A percentile compares a stretch with the other conserved stretches of the same genome.
Conservation (phyloP, 2,888 invertebrate species). For the Cyclophora albipunctata region DNA sequence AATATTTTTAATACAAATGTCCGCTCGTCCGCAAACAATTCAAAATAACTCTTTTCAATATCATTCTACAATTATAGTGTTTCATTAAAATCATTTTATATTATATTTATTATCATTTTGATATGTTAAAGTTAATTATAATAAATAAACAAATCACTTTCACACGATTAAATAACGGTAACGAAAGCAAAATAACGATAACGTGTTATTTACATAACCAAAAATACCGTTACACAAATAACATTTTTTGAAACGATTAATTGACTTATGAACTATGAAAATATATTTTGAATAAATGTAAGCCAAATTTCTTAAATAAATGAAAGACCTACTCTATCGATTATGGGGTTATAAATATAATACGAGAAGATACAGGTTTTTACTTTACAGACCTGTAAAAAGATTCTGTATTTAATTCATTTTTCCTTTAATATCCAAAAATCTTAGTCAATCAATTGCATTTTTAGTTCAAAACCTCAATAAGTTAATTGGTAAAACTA, state of each 20-base stretch:
- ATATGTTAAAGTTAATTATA: conserved; percentile 16
- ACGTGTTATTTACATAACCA: conserved; percentile 7
- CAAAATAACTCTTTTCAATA: conserved; percentile 33
- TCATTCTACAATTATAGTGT: conserved; percentile 16
- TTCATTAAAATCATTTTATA: no score
- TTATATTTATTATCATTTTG: background rate
- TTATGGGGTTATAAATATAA: conserved; percentile 10
- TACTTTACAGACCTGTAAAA: no score
- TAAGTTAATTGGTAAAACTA: no score
- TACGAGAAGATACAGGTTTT: no score
- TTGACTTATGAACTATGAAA: no score
- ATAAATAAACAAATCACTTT: no score
- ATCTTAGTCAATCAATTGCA: no score
- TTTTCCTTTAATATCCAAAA: no score
- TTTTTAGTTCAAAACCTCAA: no score
- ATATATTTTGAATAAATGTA: conserved; percentile 35
- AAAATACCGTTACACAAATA: conserved; percentile 5
- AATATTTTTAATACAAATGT: conserved; percentile 50
- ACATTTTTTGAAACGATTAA: conserved; percentile 15
- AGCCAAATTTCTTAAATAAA: conserved; percentile 44
- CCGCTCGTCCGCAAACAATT: conserved; percentile 62
- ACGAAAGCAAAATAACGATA: conserved; percentile 10
- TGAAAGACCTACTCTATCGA: conserved; percentile 11
- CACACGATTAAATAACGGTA: conserved; percentile 25
- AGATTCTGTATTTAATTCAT: no score